These are phyloP conservation scores for Osmoderma eremita DNA, from an alignment of 2,888 invertebrate genomes.

Conservation along the genomic window DNA sequence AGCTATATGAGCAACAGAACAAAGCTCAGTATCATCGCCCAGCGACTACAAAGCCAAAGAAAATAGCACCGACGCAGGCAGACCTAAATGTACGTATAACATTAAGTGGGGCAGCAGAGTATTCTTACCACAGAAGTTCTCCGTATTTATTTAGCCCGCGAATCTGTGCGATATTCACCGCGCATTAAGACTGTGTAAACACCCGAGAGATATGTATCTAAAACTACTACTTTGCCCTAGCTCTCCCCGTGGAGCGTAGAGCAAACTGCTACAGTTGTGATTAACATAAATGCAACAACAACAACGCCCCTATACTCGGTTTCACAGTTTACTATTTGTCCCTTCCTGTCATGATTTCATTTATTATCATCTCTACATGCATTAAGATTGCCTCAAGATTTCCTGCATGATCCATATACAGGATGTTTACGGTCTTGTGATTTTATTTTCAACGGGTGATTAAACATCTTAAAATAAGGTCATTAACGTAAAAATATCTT, in stretches of 20 bases:
- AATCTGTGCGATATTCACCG: slow-evolving; percentile 31
- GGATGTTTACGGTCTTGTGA: no score
- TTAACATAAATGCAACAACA: slow-evolving; percentile 34
- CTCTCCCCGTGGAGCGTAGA: slow-evolving; percentile 6
- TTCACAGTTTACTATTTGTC: not conserved
- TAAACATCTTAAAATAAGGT: no score
- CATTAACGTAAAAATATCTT: no score
- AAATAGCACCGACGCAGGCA: slow-evolving; percentile 15
- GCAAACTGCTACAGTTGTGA: slow-evolving; percentile 33
- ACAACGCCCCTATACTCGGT: slow-evolving; percentile 7
- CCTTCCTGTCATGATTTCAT: slow-evolving; percentile 3
- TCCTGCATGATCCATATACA: no score
- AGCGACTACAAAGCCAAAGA: slow-evolving; percentile 10
- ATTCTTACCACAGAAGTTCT: slow-evolving; percentile 18
- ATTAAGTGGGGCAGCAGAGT: slow-evolving; percentile 21
- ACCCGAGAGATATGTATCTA: slow-evolving; percentile 36
- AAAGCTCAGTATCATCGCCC: slow-evolving; percentile 17
- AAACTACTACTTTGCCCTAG: slow-evolving; percentile 4
- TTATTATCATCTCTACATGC: not conserved
- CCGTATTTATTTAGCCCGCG: slow-evolving; percentile 27
- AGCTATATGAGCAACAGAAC: slow-evolving; percentile 12
- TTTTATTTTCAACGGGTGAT: no score
- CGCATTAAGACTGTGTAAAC: slow-evolving; percentile 36
- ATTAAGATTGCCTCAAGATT: no score
- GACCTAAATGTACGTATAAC: slow-evolving; percentile 32